Evolutionary conservation across 1,140 invertebrate species (phyloP), one percentile per base, ranked within the genome.

Genomic region (Drosophila persimilis): DNA sequence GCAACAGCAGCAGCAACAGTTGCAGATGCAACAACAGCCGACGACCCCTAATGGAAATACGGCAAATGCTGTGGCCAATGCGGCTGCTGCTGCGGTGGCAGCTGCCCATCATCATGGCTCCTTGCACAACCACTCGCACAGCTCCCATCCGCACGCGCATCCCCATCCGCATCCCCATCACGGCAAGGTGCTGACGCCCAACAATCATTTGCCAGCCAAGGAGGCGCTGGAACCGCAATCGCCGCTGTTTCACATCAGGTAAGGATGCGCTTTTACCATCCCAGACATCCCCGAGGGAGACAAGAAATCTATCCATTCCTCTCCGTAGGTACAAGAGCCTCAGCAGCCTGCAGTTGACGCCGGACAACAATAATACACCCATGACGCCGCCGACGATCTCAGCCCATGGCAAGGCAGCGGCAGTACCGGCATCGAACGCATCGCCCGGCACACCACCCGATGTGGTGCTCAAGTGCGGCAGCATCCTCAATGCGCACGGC

Each of bases 211-310:
- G 76, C 80, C 77, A 13, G 64, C 77, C n/a, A 88, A 89, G 57
- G 85, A 83, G 48, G 50, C 90, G 6, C 61, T 86, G 46, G 90
- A 91, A 65, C 90, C 91, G 41, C 91, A 91, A 48, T 91, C 90
- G 54, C 91, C 91, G 54, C 75, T 91, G 22, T 91, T 91, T 73
- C 91, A 91, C 59, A 91, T 91, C 60, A 84, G 91, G 91, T 91
- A 53, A 77, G 73, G 31, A 20, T n/a, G 11, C 1, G 2, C n/a
- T 11, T n/a, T 26, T 4, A 11, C 31, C 8, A 24, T 26, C 2
- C 1, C 3, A 24, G 46, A 13, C 3, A 31, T 31, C 31, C 8
- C 31, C 1, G 26, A 29, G 29, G 29, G 29, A 20, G 20, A 20
- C 11, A 47, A 6, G 6, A 20, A 8, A 57, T 29, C 5, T 0